phyloP scores from a whole-genome alignment of 2,888 invertebrate genomes.

The Habroteleia sp. region DNA sequence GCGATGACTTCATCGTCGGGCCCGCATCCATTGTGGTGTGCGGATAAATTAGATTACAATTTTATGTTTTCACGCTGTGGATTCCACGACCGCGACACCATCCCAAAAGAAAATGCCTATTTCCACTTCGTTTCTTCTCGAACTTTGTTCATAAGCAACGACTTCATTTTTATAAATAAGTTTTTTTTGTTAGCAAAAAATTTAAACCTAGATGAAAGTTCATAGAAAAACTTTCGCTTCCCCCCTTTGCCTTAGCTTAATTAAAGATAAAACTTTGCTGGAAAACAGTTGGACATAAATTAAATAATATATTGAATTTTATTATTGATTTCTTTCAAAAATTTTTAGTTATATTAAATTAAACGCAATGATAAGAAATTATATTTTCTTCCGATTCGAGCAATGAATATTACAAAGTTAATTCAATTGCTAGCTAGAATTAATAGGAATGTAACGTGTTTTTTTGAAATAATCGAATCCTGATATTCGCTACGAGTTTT shows the following conservation, averaged over 20 bases:
- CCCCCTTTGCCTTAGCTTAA: too few species aligned
- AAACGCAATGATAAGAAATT: too few species aligned
- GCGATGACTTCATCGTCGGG: conserved; percentile 76
- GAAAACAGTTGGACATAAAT: too few species aligned
- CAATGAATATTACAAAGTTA: conserved; percentile 9
- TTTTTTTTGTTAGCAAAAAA: neutral
- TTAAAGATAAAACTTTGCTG: too few species aligned
- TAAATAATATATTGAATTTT: too few species aligned
- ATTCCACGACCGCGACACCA: conserved; percentile 58
- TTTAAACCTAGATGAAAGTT: conserved; percentile 1
- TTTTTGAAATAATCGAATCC: conserved; percentile 50
- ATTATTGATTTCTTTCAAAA: too few species aligned
- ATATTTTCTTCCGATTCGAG: too few species aligned
- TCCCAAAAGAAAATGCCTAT: conserved; percentile 42
- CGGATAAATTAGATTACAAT: conserved; percentile 77
- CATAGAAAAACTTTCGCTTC: neutral
- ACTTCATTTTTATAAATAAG: conserved; percentile 22
- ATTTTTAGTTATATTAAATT: too few species aligned
- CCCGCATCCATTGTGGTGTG: conserved; percentile 69
- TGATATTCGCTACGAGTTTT: conserved; percentile 42
- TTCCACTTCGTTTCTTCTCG: conserved; percentile 34
- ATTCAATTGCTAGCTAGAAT: conserved; percentile 26
- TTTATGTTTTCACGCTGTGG: conserved; percentile 69
- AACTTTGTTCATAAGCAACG: conserved; percentile 38
- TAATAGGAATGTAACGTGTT: conserved; percentile 35